phyloP scores from a whole-genome alignment of 2,797 vertebrate species.

The Amniataba percoides region DNA sequence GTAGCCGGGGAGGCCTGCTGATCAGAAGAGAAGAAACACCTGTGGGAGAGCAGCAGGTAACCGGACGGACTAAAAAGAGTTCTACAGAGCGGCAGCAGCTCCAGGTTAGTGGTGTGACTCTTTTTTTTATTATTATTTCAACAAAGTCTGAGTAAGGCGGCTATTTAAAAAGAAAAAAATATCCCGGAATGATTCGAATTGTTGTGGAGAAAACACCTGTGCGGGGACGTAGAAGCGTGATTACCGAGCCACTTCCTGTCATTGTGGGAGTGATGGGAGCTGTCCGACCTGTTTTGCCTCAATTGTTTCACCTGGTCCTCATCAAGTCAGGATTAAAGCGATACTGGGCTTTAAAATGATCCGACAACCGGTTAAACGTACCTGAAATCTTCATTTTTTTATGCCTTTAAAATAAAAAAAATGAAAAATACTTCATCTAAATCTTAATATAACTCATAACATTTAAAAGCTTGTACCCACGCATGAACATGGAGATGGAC shows the following conservation, averaged over 20 bases:
- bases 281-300: slow-evolving; percentile 29
- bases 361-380: no score
- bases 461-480: no score
- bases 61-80: not conserved
- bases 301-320: slow-evolving; percentile 31
- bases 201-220: not conserved
- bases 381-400: no score
- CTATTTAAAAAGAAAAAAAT: not conserved
- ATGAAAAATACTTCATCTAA: no score
- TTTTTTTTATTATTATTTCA: not conserved
- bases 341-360: not conserved
- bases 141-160: no score
- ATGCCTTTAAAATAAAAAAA: no score
- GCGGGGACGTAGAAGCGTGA: not conserved
- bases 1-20: not conserved
- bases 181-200: accelerated
- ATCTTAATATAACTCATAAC: no score
- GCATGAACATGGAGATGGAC: no score
- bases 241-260: not conserved
- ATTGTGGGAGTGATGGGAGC: not conserved
- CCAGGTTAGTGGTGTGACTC: slow-evolving; percentile 29
- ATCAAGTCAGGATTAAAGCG: not conserved
- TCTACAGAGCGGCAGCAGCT: not conserved
- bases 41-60: not conserved
- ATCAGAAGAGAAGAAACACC: slow-evolving; percentile 22